Evolutionary conservation across 2,888 invertebrate genomes (phyloP).

Genomic region (Patella pellucida): DNA sequence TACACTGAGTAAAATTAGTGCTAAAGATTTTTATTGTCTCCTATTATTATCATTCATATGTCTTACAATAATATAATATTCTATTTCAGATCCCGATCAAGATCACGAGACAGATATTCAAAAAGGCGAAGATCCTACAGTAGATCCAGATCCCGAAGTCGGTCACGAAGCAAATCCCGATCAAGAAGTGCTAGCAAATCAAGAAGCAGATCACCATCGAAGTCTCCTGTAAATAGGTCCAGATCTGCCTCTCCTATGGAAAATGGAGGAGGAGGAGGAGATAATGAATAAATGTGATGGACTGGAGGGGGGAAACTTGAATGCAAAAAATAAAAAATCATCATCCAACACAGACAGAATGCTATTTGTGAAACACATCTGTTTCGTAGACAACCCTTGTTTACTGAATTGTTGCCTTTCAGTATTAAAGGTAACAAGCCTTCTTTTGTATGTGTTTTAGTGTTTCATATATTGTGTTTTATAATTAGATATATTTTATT

Average conservation of each 20-base stretch:
- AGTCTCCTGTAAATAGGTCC: constrained; percentile 37
- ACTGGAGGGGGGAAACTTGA: constrained; percentile 19
- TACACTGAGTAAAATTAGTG: too few species aligned
- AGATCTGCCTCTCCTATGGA: constrained; percentile 30
- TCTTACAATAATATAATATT: not conserved
- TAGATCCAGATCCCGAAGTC: constrained; percentile 37
- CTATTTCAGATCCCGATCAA: constrained; percentile 30
- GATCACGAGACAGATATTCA: constrained; percentile 42
- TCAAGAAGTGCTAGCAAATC: constrained; percentile 43
- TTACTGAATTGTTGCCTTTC: constrained; percentile 5
- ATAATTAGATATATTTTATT: too few species aligned
- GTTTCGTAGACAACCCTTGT: not conserved
- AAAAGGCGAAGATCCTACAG: constrained; percentile 37
- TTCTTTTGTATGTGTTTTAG: too few species aligned
- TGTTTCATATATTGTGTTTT: too few species aligned
- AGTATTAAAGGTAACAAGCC: constrained; percentile 3
- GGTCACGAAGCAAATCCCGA: constrained; percentile 41
- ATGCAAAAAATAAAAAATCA: not conserved
- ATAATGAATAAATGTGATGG: constrained; percentile 13
- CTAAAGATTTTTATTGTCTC: too few species aligned
- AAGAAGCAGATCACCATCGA: constrained; percentile 40
- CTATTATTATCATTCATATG: not conserved
- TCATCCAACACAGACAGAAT: too few species aligned
- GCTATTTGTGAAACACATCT: too few species aligned
- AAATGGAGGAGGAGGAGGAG: not conserved